Conservation (phyloP, 2,797 vertebrate species). For the Pipistrellus pipistrellus region DNA sequence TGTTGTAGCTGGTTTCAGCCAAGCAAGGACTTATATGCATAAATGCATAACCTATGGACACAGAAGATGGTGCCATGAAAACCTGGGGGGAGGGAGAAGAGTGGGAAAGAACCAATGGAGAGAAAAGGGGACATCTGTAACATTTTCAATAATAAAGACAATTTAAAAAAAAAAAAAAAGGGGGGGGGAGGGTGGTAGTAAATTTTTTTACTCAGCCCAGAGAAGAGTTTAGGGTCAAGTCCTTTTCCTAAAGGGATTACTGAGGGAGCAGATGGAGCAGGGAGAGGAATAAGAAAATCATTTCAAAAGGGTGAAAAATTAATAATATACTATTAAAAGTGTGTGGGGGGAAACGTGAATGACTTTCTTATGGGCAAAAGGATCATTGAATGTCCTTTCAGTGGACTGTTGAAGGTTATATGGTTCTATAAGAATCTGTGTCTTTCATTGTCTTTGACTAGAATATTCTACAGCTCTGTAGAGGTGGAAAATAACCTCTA, state of each 20-base stretch:
- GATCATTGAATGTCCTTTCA: not conserved
- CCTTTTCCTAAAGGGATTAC: not conserved
- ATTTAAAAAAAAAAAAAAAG: not conserved
- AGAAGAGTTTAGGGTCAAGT: not conserved
- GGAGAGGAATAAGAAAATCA: not conserved
- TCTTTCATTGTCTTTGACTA: constrained; percentile 3
- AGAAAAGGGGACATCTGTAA: too few species aligned
- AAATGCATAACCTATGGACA: too few species aligned
- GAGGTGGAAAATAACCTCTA: not conserved
- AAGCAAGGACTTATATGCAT: not conserved
- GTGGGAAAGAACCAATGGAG: too few species aligned
- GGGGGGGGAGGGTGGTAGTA: not conserved
- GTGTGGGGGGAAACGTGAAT: not conserved
- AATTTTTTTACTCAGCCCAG: not conserved
- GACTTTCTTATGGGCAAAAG: not conserved
- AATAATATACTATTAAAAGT: not conserved
- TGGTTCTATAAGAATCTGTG: not conserved
- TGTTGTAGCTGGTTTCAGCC: not conserved
- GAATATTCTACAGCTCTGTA: not conserved
- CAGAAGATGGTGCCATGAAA: too few species aligned
- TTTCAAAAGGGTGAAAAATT: not conserved
- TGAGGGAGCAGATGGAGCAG: not conserved
- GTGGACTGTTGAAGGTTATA: not conserved
- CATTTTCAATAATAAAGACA: too few species aligned
- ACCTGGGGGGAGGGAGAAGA: too few species aligned